Evolutionary conservation across 2,888 invertebrate species (phyloP).

Genomic region (Falcaria lacertinaria): DNA sequence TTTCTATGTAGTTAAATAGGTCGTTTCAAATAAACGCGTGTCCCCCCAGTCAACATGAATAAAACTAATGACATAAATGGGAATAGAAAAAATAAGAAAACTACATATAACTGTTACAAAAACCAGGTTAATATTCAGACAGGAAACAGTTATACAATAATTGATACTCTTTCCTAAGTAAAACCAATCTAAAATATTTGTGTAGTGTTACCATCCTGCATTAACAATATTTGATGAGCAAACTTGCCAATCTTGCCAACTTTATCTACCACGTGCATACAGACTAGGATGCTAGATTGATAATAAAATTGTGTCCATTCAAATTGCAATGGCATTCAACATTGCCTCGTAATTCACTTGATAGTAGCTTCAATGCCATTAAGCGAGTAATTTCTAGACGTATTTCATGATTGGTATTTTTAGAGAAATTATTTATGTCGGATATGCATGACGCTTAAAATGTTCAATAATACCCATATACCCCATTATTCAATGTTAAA

Average conservation of each 20-base stretch:
- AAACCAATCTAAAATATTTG: not conserved
- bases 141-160: too few species aligned
- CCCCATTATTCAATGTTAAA: too few species aligned
- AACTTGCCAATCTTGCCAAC: not conserved
- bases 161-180: not conserved
- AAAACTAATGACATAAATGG: too few species aligned
- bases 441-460: too few species aligned
- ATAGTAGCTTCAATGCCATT: not conserved
- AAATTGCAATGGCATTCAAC: not conserved
- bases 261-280: not conserved
- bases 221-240: not conserved
- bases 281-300: not conserved
- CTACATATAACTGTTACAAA: too few species aligned
- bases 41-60: too few species aligned
- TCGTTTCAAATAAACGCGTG: too few species aligned
- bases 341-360: conserved; percentile 1
- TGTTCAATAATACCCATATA: too few species aligned
- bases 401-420: not conserved
- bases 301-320: not conserved
- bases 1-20: too few species aligned
- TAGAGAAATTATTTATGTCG: too few species aligned
- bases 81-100: too few species aligned
- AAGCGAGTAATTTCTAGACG: not conserved
- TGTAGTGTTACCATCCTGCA: not conserved
- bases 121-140: too few species aligned